phyloP scores from a whole-genome alignment of 2,113 vertebrate species.

The Dicaeum eximium region DNA sequence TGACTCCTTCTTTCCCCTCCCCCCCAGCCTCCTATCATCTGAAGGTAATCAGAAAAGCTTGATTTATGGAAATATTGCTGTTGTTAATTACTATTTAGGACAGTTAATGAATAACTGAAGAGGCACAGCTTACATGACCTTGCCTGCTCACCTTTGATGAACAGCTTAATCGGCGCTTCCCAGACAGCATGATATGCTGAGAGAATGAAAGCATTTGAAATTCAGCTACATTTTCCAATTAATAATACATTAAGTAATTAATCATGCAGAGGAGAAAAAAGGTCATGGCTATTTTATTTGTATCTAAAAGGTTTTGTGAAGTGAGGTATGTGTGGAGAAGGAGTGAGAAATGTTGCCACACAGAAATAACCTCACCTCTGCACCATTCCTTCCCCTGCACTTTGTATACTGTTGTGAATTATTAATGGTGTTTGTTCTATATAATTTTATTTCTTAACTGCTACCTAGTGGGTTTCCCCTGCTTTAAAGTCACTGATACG shows the following conservation, averaged over 20 bases:
- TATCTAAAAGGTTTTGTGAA: constrained; percentile 47
- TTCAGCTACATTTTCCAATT: constrained; percentile 86
- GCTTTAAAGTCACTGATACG: not conserved
- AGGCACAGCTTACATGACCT: constrained; percentile 75
- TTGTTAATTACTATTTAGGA: constrained; percentile 76
- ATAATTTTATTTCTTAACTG: not conserved
- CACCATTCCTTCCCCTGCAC: not conserved
- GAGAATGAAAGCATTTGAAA: constrained; percentile 91
- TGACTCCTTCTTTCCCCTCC: not conserved
- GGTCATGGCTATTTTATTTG: constrained; percentile 73
- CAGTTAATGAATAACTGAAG: constrained; percentile 77
- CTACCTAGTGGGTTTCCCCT: not conserved
- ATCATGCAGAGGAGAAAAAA: constrained; percentile 84
- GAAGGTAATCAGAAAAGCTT: constrained; percentile 75
- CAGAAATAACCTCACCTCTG: not conserved
- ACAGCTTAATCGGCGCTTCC: constrained; percentile 81
- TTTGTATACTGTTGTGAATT: not conserved
- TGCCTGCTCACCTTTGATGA: constrained; percentile 79
- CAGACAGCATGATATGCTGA: constrained; percentile 81
- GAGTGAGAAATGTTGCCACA: not conserved
- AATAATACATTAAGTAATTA: constrained; percentile 96
- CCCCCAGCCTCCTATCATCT: constrained; percentile 39
- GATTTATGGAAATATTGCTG: constrained; percentile 81
- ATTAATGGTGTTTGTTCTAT: not conserved
- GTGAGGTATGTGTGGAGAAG: not conserved